Evolutionary conservation across 2,113 vertebrate genomes (phyloP).

Genomic region (Apaloderma vittatum): DNA sequence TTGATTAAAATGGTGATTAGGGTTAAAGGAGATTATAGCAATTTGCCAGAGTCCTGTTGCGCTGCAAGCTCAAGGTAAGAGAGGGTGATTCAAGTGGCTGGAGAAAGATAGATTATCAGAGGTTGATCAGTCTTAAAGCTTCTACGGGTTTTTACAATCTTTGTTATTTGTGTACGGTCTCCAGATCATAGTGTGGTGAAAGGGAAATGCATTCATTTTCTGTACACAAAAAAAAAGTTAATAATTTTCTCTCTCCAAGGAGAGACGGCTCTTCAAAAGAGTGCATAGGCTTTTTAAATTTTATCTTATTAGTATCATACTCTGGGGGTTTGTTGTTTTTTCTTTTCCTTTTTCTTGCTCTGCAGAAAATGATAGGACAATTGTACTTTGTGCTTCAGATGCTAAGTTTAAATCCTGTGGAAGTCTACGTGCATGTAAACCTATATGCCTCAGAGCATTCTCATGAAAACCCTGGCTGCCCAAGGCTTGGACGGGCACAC

Average conservation of each 20-base stretch:
- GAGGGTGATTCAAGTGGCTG: background rate
- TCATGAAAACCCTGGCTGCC: no score
- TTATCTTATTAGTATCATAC: background rate
- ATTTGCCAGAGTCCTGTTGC: constrained; percentile 18
- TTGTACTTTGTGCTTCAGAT: background rate
- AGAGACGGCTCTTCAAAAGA: background rate
- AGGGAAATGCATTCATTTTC: background rate
- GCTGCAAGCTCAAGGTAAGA: background rate
- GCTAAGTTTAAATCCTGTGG: background rate
- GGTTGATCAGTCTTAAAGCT: background rate
- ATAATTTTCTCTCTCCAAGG: background rate
- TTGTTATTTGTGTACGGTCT: background rate
- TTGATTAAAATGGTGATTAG: constrained; percentile 54
- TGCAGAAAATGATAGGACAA: background rate
- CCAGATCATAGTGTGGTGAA: background rate
- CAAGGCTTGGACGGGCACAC: no score
- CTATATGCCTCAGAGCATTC: no score
- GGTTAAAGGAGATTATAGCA: constrained; percentile 41
- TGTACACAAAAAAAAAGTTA: background rate
- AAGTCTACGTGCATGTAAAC: background rate
- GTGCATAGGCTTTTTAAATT: background rate
- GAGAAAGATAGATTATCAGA: background rate
- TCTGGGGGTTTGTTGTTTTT: background rate
- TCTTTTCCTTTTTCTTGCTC: background rate
- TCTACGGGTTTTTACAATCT: background rate